Conservation (phyloP, 2,888 invertebrate genomes). For the Polymixis flavicincta region DNA sequence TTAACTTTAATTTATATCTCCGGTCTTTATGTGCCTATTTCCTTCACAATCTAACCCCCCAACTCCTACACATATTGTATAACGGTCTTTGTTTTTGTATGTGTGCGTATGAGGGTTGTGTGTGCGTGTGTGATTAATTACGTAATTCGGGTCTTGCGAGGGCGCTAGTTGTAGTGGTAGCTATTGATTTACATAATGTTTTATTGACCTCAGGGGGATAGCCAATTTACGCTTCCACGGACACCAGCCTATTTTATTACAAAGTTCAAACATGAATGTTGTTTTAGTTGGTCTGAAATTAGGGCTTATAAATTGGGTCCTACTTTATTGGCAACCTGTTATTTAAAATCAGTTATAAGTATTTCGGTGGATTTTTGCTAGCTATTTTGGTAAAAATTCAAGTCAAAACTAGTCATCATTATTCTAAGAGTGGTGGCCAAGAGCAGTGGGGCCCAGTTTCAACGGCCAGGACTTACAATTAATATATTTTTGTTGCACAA, state of each 20-base stretch:
- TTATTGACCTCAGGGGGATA: slow-evolving; percentile 64
- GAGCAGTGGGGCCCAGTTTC: too few relatives aligned
- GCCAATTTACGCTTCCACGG: slow-evolving; percentile 61
- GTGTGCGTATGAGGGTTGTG: slow-evolving; percentile 45
- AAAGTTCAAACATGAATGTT: slow-evolving; percentile 54
- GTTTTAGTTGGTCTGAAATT: slow-evolving; percentile 34
- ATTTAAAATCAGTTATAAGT: too few relatives aligned
- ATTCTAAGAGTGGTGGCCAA: too few relatives aligned
- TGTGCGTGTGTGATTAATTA: slow-evolving; percentile 78
- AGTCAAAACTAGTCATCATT: too few relatives aligned
- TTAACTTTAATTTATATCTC: slow-evolving; percentile 8
- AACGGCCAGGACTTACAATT: too few relatives aligned
- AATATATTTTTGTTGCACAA: too few relatives aligned
- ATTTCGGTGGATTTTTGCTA: background rate
- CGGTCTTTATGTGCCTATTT: background rate
- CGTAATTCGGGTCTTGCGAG: slow-evolving; percentile 73
- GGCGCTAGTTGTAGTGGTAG: slow-evolving; percentile 71
- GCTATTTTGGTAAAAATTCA: too few relatives aligned
- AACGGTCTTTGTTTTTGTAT: background rate
- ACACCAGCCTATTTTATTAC: slow-evolving; percentile 51
- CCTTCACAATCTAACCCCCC: slow-evolving; percentile 10
- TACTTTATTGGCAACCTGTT: background rate
- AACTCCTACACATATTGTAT: slow-evolving; percentile 6
- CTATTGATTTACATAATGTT: slow-evolving; percentile 74
- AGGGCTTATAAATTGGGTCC: slow-evolving; percentile 7